Evolutionary conservation across 2,113 vertebrate genomes (phyloP).

Genomic region (Myxocyprinus asiaticus): DNA sequence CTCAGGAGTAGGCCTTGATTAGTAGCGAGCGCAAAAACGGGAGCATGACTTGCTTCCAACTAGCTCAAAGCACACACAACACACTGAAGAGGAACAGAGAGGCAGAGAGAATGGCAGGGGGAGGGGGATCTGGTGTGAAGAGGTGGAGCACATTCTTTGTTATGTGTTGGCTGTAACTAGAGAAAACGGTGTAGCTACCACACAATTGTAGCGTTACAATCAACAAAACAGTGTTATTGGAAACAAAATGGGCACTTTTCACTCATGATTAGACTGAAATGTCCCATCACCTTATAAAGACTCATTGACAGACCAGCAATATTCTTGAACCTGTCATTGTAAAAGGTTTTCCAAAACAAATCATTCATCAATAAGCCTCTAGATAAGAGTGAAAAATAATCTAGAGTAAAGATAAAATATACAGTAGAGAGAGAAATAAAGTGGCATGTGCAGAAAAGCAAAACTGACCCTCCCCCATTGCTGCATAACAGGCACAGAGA

Average conservation of each 20-base stretch:
- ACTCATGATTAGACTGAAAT: not conserved
- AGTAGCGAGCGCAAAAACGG: slow-evolving; percentile 34
- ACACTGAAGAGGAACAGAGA: slow-evolving; percentile 44
- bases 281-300: not conserved
- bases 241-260: not conserved
- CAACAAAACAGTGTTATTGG: not conserved
- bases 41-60: slow-evolving; percentile 36
- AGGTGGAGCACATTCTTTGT: slow-evolving; percentile 53
- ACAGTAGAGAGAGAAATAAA: slow-evolving; percentile 12
- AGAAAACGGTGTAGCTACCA: slow-evolving; percentile 35
- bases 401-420: not conserved
- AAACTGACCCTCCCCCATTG: slow-evolving; percentile 49
- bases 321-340: not conserved
- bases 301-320: not conserved
- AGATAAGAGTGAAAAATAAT: not conserved
- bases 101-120: slow-evolving; percentile 17
- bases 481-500: slow-evolving; percentile 43
- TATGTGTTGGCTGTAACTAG: slow-evolving; percentile 42
- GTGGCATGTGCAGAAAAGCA: slow-evolving; percentile 8
- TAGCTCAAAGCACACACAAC: slow-evolving; percentile 39
- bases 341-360: not conserved
- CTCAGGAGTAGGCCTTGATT: slow-evolving; percentile 35
- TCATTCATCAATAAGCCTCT: not conserved
- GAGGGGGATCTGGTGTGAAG: slow-evolving; percentile 17
- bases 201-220: slow-evolving; percentile 27